Conservation (phyloP, 2,797 vertebrate genomes). For the Myotis pilosus region DNA sequence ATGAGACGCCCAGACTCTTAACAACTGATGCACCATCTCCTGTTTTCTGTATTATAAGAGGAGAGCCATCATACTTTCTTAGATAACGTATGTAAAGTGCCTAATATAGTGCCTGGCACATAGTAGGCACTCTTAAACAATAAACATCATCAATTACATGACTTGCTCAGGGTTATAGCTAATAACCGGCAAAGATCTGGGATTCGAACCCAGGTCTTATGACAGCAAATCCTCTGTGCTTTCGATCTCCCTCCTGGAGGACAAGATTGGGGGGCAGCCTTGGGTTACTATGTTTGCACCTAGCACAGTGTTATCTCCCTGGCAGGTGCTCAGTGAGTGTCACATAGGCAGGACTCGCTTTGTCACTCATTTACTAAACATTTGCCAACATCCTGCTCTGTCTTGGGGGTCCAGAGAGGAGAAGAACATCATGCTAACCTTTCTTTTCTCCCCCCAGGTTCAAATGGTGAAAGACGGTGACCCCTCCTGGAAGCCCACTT, state of each 20-base stretch:
- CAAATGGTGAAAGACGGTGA: constrained; percentile 90
- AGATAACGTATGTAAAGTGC: not conserved
- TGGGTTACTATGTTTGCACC: not conserved
- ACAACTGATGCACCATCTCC: not conserved
- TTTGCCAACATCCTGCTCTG: not conserved
- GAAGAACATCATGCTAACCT: not conserved
- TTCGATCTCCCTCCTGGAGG: not conserved
- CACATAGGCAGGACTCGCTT: not conserved
- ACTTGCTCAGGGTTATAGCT: not conserved
- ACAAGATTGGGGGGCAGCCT: not conserved
- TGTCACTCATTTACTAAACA: not conserved
- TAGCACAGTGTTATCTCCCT: not conserved
- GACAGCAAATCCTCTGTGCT: not conserved
- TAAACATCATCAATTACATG: not conserved
- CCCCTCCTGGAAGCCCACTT: constrained; percentile 90
- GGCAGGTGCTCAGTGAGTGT: not conserved
- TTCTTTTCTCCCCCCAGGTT: constrained; percentile 83
- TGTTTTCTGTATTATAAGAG: not conserved
- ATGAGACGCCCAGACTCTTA: not conserved
- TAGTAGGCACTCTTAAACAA: too few relatives aligned
- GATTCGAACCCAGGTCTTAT: not conserved
- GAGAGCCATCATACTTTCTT: not conserved
- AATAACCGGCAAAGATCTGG: not conserved
- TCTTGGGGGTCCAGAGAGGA: not conserved
- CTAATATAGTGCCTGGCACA: not conserved